Evolutionary conservation across 2,113 vertebrate species (phyloP), one percentile per base, ranked within the genome.

Genomic region (Pontoporia blainvillei): DNA sequence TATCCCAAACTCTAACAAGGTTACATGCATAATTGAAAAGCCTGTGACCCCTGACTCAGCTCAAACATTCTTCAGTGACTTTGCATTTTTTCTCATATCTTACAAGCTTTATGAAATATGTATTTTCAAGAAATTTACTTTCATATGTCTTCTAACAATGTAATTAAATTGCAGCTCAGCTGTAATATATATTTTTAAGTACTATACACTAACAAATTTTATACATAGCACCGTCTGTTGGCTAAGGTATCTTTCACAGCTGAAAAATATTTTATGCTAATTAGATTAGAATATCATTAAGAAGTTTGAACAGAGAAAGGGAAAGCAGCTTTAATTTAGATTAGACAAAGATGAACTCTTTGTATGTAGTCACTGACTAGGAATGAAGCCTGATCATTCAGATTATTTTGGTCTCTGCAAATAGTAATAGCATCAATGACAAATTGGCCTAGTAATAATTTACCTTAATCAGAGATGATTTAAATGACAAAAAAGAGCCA

Each of bases 201-300:
- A 92, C 96, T 98, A 93, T 94, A 98, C 8, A 92, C 44, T 93
- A 95, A 93, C 97, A 97, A 98, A 95, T 98, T 64, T 98, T 98
- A 98, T 98, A 87, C 59, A 96, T 88, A 98, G 97, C 97, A 98
- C 98, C 98, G 98, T 98, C 98, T 98, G 98, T 99, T 98, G 98
- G 97, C 81, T 98, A 76, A 97, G 86, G 96, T 97, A 98, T 94
- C 98, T 98, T 97, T 95, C 97, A 97, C 90, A 98, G 61, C 98
- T 97, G 97, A 98, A 97, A 98, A 98, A 98, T 96, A 89, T 95
- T 69, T 97, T 89, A 98, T 98, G 96, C 39, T 98, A 93, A 98
- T 97, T 97, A 95, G 44, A 83, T 59, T 90, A 71, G 72, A 96
- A 96, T 95, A 83, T 76, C 41, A 84, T 97, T 97, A 96, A 52